phyloP scores from a whole-genome alignment of 2,113 vertebrate genomes.

The Ramphastos sulfuratus region DNA sequence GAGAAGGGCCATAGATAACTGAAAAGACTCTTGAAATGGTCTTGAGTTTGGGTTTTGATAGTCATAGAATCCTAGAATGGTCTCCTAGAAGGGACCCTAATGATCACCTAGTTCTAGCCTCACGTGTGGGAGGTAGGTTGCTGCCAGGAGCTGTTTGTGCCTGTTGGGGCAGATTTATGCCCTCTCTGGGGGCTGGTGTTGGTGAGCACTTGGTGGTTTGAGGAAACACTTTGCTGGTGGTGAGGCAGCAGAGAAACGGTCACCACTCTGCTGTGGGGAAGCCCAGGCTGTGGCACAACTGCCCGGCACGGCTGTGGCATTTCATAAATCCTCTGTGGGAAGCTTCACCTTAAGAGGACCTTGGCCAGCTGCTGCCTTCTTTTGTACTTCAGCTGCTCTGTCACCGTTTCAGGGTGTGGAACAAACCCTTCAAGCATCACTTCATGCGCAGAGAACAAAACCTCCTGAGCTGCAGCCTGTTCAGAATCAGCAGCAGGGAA shows the following conservation, averaged over 20 bases:
- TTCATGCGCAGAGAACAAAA: not conserved
- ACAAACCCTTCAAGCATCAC: not conserved
- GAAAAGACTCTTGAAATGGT: rapidly evolving
- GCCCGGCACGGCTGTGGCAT: rapidly evolving
- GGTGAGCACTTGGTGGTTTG: rapidly evolving
- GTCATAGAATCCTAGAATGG: too few relatives aligned
- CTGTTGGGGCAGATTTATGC: not conserved
- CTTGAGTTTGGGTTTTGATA: rapidly evolving
- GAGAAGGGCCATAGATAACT: not conserved
- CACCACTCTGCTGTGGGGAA: rapidly evolving
- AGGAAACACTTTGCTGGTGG: not conserved
- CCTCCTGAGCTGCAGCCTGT: not conserved
- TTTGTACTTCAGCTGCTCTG: not conserved
- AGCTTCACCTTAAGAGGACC: not conserved
- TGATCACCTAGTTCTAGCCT: too few relatives aligned
- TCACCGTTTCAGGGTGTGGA: not conserved
- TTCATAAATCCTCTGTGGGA: not conserved
- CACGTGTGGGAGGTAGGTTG: rapidly evolving
- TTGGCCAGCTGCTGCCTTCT: not conserved
- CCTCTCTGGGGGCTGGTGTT: not conserved
- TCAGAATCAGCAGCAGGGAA: not conserved
- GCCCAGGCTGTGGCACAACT: not conserved
- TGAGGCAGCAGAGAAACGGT: rapidly evolving
- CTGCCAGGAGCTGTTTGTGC: not conserved
- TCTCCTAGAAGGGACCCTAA: too few relatives aligned